phyloP scores from a whole-genome alignment of 2,888 invertebrate genomes.

The Steromphala cineraria region DNA sequence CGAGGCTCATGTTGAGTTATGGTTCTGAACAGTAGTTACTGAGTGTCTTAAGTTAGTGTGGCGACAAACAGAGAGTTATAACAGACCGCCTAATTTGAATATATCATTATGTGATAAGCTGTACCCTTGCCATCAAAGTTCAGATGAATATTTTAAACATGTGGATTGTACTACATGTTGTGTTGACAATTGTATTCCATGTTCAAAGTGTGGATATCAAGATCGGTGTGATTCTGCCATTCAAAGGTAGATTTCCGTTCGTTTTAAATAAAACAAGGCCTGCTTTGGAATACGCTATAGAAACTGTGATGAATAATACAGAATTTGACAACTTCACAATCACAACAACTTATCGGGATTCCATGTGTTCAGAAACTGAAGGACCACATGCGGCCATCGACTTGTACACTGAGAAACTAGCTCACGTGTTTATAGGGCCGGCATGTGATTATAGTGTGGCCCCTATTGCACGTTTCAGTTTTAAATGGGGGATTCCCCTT shows the following conservation, averaged over 20 bases:
- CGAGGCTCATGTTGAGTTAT: too few relatives aligned
- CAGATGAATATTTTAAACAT: too few relatives aligned
- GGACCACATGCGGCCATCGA: conserved; percentile 65
- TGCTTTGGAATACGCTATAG: conserved; percentile 66
- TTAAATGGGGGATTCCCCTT: conserved; percentile 89
- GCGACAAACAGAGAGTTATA: too few relatives aligned
- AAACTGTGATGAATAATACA: conserved; percentile 38
- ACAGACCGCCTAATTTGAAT: too few relatives aligned
- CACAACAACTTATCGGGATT: conserved; percentile 47
- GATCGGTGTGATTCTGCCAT: conserved; percentile 65
- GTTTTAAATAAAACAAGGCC: conserved; percentile 59
- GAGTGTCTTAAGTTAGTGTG: too few relatives aligned
- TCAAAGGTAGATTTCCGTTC: conserved; percentile 44
- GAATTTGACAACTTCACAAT: conserved; percentile 39
- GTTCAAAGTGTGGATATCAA: conserved; percentile 28
- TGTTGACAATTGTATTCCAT: too few relatives aligned
- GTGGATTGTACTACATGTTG: too few relatives aligned
- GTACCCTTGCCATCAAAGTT: too few relatives aligned
- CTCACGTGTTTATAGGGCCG: conserved; percentile 65
- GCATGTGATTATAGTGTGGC: conserved; percentile 82
- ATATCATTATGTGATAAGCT: too few relatives aligned
- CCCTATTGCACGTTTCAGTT: conserved; percentile 89
- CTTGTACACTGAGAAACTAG: conserved; percentile 50
- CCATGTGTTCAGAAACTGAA: conserved; percentile 58
- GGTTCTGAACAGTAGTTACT: too few relatives aligned